These are phyloP conservation scores for Megastigmus dorsalis DNA, from an alignment of 2,888 invertebrate species.

Conservation along the genomic window DNA sequence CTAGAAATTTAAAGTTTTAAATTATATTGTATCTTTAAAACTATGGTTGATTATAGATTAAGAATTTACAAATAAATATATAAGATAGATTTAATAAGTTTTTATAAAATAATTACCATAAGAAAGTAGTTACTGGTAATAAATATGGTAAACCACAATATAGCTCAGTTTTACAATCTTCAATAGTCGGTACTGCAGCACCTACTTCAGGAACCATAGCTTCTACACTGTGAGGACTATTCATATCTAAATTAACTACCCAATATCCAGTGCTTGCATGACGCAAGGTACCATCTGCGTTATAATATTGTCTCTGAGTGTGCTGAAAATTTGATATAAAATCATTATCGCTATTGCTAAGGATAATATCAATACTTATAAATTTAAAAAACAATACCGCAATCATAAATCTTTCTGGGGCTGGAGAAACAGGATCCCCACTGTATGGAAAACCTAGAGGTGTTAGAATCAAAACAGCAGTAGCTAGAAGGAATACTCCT, in stretches of 20 bases:
- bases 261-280: conserved; percentile 80
- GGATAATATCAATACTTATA: neutral
- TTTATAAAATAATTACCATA: conserved; percentile 75
- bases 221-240: conserved; percentile 80
- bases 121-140: conserved; percentile 83
- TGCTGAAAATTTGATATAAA: conserved; percentile 75
- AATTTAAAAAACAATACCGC: conserved; percentile 78
- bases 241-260: conserved; percentile 85
- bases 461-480: conserved; percentile 79
- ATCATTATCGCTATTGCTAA: neutral
- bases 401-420: conserved; percentile 86
- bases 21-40: no score
- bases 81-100: conserved; percentile 4
- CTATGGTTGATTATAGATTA: neutral
- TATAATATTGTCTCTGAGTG: conserved; percentile 79
- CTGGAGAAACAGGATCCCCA: conserved; percentile 78
- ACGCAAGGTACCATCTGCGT: conserved; percentile 74
- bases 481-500: conserved; percentile 76
- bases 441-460: conserved; percentile 85
- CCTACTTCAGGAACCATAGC: conserved; percentile 77
- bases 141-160: conserved; percentile 89
- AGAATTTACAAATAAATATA: neutral
- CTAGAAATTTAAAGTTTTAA: conserved; percentile 63
- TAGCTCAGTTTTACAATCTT: conserved; percentile 79
- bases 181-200: conserved; percentile 73